Evolutionary conservation across 2,113 vertebrate species (phyloP).

Genomic region (Corythaeola cristata): DNA sequence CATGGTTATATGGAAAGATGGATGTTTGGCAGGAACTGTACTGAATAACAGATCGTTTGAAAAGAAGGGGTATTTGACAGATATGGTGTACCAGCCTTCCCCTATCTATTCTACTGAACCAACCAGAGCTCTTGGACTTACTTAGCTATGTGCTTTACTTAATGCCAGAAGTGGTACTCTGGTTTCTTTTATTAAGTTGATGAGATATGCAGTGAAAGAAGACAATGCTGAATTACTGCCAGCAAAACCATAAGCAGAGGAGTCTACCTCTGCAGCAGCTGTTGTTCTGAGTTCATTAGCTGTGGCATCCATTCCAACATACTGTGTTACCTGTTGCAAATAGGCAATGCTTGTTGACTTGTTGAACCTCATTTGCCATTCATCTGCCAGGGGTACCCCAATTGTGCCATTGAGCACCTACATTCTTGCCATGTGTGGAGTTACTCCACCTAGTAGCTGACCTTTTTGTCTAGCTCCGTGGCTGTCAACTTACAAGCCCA

Average conservation of each 20-base stretch:
- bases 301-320: not conserved
- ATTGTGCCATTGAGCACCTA: not conserved
- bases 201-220: not conserved
- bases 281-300: not conserved
- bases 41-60: not conserved
- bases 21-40: not conserved
- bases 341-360: not conserved
- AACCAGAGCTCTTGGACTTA: not conserved
- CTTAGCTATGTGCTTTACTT: not conserved
- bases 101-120: not conserved
- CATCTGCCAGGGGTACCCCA: not conserved
- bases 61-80: not conserved
- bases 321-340: not conserved
- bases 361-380: not conserved
- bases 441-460: not conserved
- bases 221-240: too few relatives aligned
- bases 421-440: not conserved
- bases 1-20: not conserved
- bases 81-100: not conserved
- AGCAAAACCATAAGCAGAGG: not conserved
- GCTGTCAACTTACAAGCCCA: not conserved
- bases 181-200: not conserved
- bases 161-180: not conserved
- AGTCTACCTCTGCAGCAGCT: not conserved
- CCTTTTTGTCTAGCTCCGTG: not conserved